Base-by-base conservation (phyloP, 2,888 invertebrate species). In the Steinernema hermaphroditum region DNA sequence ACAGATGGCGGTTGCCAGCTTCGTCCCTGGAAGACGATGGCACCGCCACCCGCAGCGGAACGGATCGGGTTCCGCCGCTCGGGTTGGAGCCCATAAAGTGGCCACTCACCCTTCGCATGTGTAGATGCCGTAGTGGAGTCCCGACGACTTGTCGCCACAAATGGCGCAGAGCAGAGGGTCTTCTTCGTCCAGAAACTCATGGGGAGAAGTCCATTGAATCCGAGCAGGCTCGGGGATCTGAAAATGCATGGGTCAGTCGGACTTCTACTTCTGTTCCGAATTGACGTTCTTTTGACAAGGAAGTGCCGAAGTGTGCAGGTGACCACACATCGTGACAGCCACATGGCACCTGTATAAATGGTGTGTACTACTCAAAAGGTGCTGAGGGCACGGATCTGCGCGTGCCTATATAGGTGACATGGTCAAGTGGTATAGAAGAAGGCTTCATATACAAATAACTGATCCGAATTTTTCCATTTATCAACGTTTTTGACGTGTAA, bases 61-160 rank as follows among this genome's bases (percentile, higher is more conserved):
- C 54, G 22, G 54, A 12, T 54, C 46, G 16, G 46, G 46, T 49
- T 70, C 70, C 62, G 71, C 22, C 22, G 2, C 16, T 57, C 22
- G 14, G 41, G 41, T 41, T 41, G 41, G 41, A 14, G 8, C 14
- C 14, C 41, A 14, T 8, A 41, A 41, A 9, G 19, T 6, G 16
- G 4, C 12, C 70, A 81, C 90, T 89, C 88, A 92, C 90, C 97
- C 97, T 89, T 97, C 97, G 89, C 97, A 97, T 73, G 97, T 97
- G 87, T 96, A 96, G 88, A 97, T 96, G 77, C 97, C 97, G 87
- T 97, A 97, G 88, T 97, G 97, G 73, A 97, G 90, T 37, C 97
- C 97, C 1, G 96, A 96, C 71, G 96, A 96, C 86, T 94, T 94
- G 87, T 97, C 97, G 88, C 94, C 94, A 88, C 97, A 97, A 85